Evolutionary conservation across 2,113 vertebrate species (phyloP), one percentile per base, ranked within the genome.

Genomic region (Jacana jacana): DNA sequence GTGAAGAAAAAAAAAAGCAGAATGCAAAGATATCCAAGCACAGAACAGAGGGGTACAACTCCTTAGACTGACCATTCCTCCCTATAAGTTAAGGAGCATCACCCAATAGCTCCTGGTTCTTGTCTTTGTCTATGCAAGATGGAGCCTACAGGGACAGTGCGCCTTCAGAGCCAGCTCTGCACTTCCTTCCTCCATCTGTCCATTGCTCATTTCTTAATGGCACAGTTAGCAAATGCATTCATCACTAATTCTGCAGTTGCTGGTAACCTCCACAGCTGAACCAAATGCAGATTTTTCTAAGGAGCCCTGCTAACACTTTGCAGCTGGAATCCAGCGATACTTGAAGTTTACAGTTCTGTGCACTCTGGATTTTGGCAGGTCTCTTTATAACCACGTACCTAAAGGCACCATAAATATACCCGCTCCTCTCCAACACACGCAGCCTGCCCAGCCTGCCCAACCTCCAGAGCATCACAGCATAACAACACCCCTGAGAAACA

Each of bases 201-300:
- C 91, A 58, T 31, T 49, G 85, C 91, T 95, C 88, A 61, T 85
- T 90, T 91, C 89, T 84, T 88, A 95, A 92, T 73, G 71, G 87
- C 89, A 89, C 68, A 44, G 66, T 94, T 93, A 95, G 85, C 69
- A 89, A 83, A 87, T 5, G 49, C 88, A 83, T 72, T 92, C 79
- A 83, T 86, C 85, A 7, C 87, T 90, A 95, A 88, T 78, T 89
- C 93, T 66, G 93, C 85, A 83, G 76, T 80, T 68, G 68, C 87
- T 95, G 93, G 85, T 91, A 91, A 54, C 84, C 79, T 91, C 86
- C 76, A 57, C 76, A 81, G 91, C 91, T 86, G 81, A 95, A 94
- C 57, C 73, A 76, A 27, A 82, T 5, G 79, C 89, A 85, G 88
- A 92, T 87, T 92, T 92, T 95, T 37, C 76, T 54, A 20, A 91